phyloP scores from a whole-genome alignment of 1,140 invertebrate genomes.

The Frieseomelitta varia region DNA sequence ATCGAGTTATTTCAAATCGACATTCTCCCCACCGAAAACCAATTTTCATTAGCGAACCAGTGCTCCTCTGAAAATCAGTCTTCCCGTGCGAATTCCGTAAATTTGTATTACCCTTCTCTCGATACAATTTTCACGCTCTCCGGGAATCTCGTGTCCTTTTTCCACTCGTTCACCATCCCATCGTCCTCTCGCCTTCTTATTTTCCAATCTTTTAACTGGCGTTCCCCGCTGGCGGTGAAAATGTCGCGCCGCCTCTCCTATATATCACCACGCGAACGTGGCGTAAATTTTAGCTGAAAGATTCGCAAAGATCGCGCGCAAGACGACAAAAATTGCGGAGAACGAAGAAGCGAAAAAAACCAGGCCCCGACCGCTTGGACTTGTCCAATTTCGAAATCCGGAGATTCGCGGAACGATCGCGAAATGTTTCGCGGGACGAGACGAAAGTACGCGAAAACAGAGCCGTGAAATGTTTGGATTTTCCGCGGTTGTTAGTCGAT shows the following conservation, averaged over 20 bases:
- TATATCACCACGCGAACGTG: not conserved
- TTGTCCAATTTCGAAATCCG: not conserved
- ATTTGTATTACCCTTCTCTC: not conserved
- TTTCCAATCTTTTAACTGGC: not conserved
- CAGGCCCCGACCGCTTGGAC: too few species aligned
- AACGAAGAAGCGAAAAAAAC: too few species aligned
- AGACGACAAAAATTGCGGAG: not conserved
- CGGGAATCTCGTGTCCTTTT: too few species aligned
- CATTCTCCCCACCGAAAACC: not conserved
- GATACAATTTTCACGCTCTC: not conserved
- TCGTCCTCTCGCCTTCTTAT: too few species aligned
- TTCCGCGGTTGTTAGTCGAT: slow-evolving; percentile 14
- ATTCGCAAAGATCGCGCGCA: not conserved
- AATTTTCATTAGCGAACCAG: not conserved
- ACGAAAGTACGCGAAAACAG: not conserved
- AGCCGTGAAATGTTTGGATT: not conserved
- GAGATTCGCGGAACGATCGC: too few species aligned
- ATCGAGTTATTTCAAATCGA: not conserved
- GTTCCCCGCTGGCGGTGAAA: not conserved
- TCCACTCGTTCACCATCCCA: too few species aligned
- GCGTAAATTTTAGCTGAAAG: not conserved
- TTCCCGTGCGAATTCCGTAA: not conserved
- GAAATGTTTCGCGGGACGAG: not conserved
- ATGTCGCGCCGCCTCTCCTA: not conserved
- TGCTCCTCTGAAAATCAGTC: too few species aligned